These are phyloP conservation scores for Pantherophis alleghaniensis DNA, from an alignment of 2,797 vertebrate species.

Conservation along the genomic window DNA sequence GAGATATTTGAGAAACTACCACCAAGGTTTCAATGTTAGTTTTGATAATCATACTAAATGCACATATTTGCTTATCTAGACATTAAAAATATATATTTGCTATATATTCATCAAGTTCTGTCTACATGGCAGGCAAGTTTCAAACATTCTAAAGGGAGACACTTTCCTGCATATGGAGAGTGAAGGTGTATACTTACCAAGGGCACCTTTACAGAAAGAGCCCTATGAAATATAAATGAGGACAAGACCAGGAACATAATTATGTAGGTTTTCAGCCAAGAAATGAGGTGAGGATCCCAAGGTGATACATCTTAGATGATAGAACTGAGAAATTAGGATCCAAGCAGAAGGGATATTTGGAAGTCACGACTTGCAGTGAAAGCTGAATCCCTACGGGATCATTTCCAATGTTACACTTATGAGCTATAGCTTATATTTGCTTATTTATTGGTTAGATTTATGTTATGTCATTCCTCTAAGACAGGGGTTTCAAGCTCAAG, in stretches of 20 bases:
- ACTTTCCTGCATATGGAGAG: neutral
- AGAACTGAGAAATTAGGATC: neutral
- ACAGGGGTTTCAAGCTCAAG: too few species aligned
- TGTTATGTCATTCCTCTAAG: neutral
- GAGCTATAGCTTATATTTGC: neutral
- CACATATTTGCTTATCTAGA: neutral
- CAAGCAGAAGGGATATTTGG: neutral
- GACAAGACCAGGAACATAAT: slow-evolving; percentile 2
- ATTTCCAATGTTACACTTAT: neutral
- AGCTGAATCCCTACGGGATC: neutral
- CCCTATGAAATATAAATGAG: slow-evolving; percentile 11
- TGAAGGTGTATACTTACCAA: neutral
- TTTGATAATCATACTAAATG: neutral
- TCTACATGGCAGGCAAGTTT: neutral
- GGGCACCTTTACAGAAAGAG: neutral
- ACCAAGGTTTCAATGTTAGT: neutral
- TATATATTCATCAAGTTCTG: slow-evolving; percentile 1
- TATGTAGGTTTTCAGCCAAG: slow-evolving; percentile 2
- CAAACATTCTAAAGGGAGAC: neutral
- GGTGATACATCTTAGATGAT: neutral
- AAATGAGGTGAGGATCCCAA: neutral
- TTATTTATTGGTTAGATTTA: neutral
- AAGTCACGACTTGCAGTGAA: neutral
- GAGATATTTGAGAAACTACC: slow-evolving; percentile 4
- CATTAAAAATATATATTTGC: slow-evolving; percentile 17